Conservation (phyloP, 2,113 vertebrate genomes). For the Sprattus sprattus region DNA sequence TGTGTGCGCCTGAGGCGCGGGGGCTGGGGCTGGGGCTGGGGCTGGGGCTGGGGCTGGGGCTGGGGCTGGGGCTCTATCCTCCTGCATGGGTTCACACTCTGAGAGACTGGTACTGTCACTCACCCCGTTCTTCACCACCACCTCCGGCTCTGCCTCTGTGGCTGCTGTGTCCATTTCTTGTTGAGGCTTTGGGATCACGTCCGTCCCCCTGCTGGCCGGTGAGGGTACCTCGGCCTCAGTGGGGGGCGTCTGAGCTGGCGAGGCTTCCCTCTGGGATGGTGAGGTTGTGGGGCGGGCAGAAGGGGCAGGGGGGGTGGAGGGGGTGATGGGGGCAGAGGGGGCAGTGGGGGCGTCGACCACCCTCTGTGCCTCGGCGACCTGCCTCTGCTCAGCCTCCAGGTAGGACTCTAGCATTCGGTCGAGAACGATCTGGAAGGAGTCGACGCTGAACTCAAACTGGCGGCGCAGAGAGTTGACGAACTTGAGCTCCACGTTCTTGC, state of each 20-base stretch:
- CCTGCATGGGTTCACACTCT: neutral
- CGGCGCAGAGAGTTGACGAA: conserved; percentile 86
- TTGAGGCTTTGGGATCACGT: neutral
- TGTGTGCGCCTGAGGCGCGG: conserved; percentile 21
- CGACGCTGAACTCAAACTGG: conserved; percentile 97
- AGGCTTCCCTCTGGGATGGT: neutral
- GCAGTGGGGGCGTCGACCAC: neutral
- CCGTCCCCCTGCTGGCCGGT: neutral
- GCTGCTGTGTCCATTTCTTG: conserved; percentile 31
- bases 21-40: no score
- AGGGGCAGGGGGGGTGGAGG: neutral
- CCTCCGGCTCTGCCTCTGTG: neutral
- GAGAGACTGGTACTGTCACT: neutral
- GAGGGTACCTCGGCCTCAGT: conserved; percentile 32
- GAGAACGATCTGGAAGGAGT: conserved; percentile 95
- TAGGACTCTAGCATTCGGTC: conserved; percentile 84
- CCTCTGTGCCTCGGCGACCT: conserved; percentile 49
- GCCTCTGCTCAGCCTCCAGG: conserved; percentile 66
- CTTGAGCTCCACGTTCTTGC: conserved; percentile 95
- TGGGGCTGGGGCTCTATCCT: conserved; percentile 21
- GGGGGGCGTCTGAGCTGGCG: conserved; percentile 19
- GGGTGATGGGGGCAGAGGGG: neutral
- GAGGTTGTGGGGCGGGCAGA: no score
- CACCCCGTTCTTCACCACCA: neutral
- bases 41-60: no score